phyloP scores from a whole-genome alignment of 2,113 vertebrate species.

The Aphelocoma coerulescens region DNA sequence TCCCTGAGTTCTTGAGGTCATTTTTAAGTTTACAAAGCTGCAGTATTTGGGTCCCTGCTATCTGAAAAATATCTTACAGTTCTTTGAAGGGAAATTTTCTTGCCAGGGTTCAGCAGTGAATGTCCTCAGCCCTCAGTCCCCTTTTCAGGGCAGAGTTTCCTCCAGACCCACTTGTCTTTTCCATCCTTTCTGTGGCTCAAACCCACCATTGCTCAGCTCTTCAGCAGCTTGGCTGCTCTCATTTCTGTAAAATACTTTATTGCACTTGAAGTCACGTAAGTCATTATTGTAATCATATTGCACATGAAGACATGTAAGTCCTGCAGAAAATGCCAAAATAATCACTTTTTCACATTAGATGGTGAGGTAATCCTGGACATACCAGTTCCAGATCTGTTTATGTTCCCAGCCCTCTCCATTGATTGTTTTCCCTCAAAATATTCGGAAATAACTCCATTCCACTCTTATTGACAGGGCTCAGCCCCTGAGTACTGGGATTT shows the following conservation, averaged over 20 bases:
- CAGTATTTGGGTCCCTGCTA: not conserved
- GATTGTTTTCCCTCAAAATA: not conserved
- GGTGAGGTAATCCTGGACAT: not conserved
- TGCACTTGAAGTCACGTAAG: not conserved
- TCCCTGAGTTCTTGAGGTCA: not conserved
- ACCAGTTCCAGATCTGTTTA: not conserved
- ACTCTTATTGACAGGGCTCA: not conserved
- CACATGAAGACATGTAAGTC: not conserved
- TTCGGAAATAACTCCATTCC: not conserved
- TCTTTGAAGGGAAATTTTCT: not conserved
- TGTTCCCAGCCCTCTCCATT: not conserved
- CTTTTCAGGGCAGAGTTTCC: not conserved
- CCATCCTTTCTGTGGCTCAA: not conserved
- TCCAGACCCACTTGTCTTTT: not conserved
- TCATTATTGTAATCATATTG: not conserved
- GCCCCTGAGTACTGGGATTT: not conserved
- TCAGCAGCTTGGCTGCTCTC: not conserved
- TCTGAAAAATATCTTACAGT: not conserved
- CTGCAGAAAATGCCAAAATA: not conserved
- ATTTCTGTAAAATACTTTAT: not conserved
- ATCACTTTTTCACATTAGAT: not conserved
- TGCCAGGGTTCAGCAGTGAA: rapidly evolving
- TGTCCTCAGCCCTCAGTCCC: not conserved
- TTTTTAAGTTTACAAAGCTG: not conserved
- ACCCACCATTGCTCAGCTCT: not conserved